Conservation (phyloP, 2,113 vertebrate species). For the Psilopogon haemacephalus region DNA sequence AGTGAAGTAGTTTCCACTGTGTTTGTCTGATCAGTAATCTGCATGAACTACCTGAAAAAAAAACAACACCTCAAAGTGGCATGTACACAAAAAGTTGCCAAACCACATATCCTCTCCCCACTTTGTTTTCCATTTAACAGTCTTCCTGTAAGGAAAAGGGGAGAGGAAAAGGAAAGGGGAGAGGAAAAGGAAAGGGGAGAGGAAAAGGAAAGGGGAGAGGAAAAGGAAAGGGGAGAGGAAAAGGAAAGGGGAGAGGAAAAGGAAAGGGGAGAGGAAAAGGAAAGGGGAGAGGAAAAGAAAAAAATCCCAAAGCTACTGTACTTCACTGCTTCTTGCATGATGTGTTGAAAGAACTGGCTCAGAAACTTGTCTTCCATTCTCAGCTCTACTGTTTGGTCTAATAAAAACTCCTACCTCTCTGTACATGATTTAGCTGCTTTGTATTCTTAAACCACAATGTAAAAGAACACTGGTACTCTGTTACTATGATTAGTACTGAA, state of each 20-base stretch:
- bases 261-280: background rate
- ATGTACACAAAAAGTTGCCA: background rate
- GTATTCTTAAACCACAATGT: background rate
- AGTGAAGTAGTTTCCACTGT: background rate
- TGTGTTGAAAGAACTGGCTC: conserved; percentile 20
- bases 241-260: background rate
- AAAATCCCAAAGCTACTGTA: background rate
- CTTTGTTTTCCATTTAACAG: background rate
- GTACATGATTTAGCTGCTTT: background rate
- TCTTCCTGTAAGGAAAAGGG: background rate
- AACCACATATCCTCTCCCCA: background rate
- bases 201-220: too few relatives aligned
- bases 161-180: background rate
- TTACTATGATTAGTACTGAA: background rate
- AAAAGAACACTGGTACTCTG: background rate
- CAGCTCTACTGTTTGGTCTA: background rate
- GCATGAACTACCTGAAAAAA: background rate
- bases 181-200: too few relatives aligned
- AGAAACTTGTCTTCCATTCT: conserved; percentile 44
- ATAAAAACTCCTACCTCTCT: conserved; percentile 27
- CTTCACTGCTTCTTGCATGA: background rate
- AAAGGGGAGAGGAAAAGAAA: background rate
- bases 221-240: background rate
- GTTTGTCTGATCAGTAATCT: background rate
- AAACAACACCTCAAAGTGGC: background rate